Evolutionary conservation across 2,113 vertebrate species (phyloP), one percentile per base, ranked within the genome.

Genomic region (Pterocles burchelli): DNA sequence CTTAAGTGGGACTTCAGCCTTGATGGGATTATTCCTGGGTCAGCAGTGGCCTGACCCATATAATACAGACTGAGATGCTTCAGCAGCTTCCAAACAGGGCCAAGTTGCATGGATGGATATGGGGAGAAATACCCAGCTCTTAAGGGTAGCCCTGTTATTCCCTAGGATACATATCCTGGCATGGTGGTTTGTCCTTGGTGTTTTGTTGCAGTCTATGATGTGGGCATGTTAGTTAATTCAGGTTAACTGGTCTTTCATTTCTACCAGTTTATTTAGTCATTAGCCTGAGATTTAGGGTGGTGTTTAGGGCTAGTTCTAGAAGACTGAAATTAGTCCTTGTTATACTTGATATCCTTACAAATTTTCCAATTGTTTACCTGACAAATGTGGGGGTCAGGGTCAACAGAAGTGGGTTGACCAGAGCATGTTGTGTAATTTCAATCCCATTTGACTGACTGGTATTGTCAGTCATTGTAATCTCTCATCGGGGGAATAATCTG

Each of bases 41-140:
- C 88, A 88, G 75, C 57, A 52, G 34, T 21, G 48, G 9, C 54
- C 43, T 93, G 89, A 79, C 79, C 67, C 71, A 13, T 11, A 73
- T 43, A 76, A 18, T 36, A 36, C 25, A 70, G 54, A 17, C 62
- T 10, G 41, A 45, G 41, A 80, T 77, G 91, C 59, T 77, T 83
- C 67, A 86, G 83, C 79, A 49, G 67, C 55, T 92, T 88, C 83
- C 63, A 86, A 48, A 66, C 7, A 15, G 63, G 49, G 83, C 51
- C 86, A 96, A 33, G 54, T 41, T 0, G 0, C 5, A 1, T 58
- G 76, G 25, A 25, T 18, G 31, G 41, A 62, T 51, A 52, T 0
- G 2, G 28, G 45, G 34, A 45, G 33, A 68, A 31, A 29, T 24
- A 86, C 73, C 43, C n/a, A 66, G 36, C 24, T 59, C 66, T 57